A percentile compares a stretch with the other conserved stretches of the same genome.
These are phyloP conservation scores for Platichthys stellatus DNA, from an alignment of 2,113 vertebrate genomes.

Conservation along the genomic window DNA sequence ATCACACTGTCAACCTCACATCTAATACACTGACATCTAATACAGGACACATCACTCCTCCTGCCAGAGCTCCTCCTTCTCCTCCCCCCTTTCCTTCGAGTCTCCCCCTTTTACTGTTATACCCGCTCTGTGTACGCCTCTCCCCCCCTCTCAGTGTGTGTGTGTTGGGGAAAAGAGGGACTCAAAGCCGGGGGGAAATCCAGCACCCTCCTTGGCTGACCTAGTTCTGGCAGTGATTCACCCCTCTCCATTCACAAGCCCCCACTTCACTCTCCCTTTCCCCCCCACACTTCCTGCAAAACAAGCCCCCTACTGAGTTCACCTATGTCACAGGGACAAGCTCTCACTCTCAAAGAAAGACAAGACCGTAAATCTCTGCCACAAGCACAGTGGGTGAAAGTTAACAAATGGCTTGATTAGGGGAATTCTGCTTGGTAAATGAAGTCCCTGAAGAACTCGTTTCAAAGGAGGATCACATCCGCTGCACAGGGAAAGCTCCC, in stretches of 20 bases:
- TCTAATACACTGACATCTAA: slow-evolving; percentile 49
- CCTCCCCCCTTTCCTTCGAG: slow-evolving; percentile 15
- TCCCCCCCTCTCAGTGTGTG: slow-evolving; percentile 9
- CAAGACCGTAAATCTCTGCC: slow-evolving; percentile 9
- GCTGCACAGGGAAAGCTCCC: slow-evolving; percentile 4
- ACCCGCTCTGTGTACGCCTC: slow-evolving; percentile 20
- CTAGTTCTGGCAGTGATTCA: slow-evolving; percentile 78
- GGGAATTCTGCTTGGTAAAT: slow-evolving; percentile 47
- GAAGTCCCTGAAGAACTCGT: slow-evolving; percentile 53
- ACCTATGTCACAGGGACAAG: slow-evolving; percentile 40
- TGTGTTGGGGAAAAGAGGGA: slow-evolving; percentile 33
- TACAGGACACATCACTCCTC: slow-evolving; percentile 29
- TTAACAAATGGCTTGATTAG: slow-evolving; percentile 64
- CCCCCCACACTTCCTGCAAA: slow-evolving; percentile 34
- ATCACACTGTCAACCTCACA: slow-evolving; percentile 31
- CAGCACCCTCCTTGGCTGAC: slow-evolving; percentile 76
- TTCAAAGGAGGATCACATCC: slow-evolving; percentile 28
- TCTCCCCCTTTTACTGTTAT: slow-evolving; percentile 7
- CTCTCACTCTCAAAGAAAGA: slow-evolving; percentile 38
- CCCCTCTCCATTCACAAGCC: slow-evolving; percentile 70
- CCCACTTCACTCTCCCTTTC: slow-evolving; percentile 23
- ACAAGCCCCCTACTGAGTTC: slow-evolving; percentile 42
- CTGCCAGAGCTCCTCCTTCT: slow-evolving; percentile 44
- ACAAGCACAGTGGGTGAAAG: slow-evolving; percentile 24
- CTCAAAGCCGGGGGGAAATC: slow-evolving; percentile 70